These are phyloP conservation scores for Microplitis manilae DNA, from an alignment of 2,888 invertebrate genomes.

Conservation along the genomic window DNA sequence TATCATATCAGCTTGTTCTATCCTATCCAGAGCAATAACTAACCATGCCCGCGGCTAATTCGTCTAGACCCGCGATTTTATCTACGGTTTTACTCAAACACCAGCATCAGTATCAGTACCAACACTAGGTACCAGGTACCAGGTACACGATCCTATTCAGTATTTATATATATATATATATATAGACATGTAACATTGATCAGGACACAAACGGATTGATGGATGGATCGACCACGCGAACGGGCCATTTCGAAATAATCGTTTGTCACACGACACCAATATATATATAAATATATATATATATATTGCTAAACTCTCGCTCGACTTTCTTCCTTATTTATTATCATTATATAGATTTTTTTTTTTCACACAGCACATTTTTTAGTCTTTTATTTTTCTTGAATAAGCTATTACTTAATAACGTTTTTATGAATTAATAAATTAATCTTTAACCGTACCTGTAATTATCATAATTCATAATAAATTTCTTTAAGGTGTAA, in stretches of 20 bases:
- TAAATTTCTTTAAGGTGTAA: neutral
- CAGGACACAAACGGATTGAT: conserved; percentile 49
- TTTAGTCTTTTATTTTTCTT: conserved; percentile 3
- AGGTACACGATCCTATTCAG: neutral
- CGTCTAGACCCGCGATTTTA: conserved; percentile 25
- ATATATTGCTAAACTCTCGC: conserved; percentile 28
- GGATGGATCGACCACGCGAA: conserved; percentile 47
- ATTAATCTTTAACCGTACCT: neutral
- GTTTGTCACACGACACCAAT: conserved; percentile 48
- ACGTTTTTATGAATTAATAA: neutral
- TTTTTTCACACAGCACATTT: conserved; percentile 7
- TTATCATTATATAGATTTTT: conserved; percentile 16
- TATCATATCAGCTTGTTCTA: too few relatives aligned
- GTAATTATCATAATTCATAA: neutral
- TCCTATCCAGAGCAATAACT: too few relatives aligned
- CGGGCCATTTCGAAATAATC: conserved; percentile 49
- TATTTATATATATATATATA: conserved; percentile 18
- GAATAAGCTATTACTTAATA: conserved; percentile 19
- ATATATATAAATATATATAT: neutral
- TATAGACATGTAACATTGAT: neutral
- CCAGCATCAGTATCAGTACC: too few relatives aligned
- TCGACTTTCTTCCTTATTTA: conserved; percentile 33
- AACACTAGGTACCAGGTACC: neutral
- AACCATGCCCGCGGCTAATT: conserved; percentile 34
- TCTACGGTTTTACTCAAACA: too few relatives aligned